Evolutionary conservation across 2,113 vertebrate species (phyloP).

Genomic region (Tetrax tetrax): DNA sequence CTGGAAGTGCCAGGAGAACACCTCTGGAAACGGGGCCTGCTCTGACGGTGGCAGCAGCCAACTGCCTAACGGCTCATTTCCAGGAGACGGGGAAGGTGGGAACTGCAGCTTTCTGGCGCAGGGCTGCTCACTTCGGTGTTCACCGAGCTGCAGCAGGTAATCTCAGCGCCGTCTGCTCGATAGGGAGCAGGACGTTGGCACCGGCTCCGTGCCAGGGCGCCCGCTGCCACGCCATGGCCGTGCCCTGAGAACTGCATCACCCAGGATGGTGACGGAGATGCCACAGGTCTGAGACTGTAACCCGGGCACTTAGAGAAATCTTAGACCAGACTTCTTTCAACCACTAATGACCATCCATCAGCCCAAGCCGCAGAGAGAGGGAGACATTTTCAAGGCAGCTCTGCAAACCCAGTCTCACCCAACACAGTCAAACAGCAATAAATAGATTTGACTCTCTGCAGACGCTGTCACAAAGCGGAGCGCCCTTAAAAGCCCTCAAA

Average conservation of each 20-base stretch:
- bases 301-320: not conserved
- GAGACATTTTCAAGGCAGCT: not conserved
- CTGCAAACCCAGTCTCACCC: not conserved
- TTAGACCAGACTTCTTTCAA: not conserved
- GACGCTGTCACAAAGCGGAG: not conserved
- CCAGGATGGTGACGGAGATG: not conserved
- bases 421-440: not conserved
- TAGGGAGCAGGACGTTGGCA: not conserved
- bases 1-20: not conserved
- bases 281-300: not conserved
- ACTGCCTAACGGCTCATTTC: not conserved
- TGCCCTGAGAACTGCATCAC: not conserved
- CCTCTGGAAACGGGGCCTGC: rapidly evolving
- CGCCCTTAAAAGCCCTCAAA: not conserved
- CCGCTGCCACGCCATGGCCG: rapidly evolving
- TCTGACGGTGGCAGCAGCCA: not conserved
- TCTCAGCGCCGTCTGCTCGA: not conserved
- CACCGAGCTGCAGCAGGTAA: not conserved
- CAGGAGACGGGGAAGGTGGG: not conserved
- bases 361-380: not conserved
- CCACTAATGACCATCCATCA: not conserved
- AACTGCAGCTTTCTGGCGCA: not conserved
- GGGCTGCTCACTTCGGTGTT: not conserved
- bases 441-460: not conserved
- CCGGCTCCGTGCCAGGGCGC: not conserved